Percentiles rank a stretch among this genome's conserved stretches.
Conservation (phyloP, 2,888 invertebrate genomes). For the Andrena flavipes region DNA sequence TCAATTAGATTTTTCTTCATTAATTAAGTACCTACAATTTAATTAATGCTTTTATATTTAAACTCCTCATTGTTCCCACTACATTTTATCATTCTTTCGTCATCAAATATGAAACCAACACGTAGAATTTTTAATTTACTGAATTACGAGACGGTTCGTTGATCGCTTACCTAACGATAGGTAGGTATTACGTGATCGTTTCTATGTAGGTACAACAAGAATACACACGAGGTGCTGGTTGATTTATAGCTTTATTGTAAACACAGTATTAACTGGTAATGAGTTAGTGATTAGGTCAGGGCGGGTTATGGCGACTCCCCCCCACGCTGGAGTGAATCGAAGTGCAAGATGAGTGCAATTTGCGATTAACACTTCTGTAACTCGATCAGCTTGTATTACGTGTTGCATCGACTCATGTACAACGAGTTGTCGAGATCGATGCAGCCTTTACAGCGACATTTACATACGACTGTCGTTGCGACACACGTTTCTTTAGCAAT, state of each 20-base stretch:
- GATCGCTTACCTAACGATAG: not conserved
- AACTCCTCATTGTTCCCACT: too few relatives aligned
- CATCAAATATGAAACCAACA: not conserved
- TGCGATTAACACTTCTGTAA: constrained; percentile 11
- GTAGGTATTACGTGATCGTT: not conserved
- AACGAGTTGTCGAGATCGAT: constrained; percentile 1
- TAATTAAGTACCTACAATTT: too few relatives aligned
- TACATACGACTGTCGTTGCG: not conserved
- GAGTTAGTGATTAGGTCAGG: constrained; percentile 70
- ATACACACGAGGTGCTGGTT: constrained; percentile 1
- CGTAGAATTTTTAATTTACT: not conserved
- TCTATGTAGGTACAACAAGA: not conserved
- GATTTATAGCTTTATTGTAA: constrained; percentile 67
- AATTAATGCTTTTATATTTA: too few relatives aligned
- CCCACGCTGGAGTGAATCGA: constrained; percentile 9
- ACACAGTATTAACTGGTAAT: constrained; percentile 72
- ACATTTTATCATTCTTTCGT: too few relatives aligned
- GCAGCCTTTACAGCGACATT: not conserved
- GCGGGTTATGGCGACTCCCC: constrained; percentile 56
- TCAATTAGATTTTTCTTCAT: too few relatives aligned
- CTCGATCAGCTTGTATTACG: constrained; percentile 14
- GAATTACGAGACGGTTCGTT: not conserved
- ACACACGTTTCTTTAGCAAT: too few relatives aligned
- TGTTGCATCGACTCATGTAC: not conserved
- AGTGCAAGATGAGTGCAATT: constrained; percentile 19